Evolutionary conservation across 2,797 vertebrate genomes (phyloP).

Genomic region (Monodelphis domestica): DNA sequence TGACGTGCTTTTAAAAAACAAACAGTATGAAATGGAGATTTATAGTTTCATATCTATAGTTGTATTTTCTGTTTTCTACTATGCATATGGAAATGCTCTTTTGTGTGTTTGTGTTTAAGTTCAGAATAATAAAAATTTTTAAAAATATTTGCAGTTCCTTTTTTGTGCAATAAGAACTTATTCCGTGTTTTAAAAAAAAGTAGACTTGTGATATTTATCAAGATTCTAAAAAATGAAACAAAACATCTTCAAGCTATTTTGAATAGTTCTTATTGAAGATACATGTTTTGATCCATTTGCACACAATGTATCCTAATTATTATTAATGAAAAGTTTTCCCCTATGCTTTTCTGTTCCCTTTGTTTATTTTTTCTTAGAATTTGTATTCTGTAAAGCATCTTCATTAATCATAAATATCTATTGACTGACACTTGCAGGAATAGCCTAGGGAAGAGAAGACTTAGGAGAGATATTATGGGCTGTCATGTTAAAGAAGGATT

Average conservation of each 20-base stretch:
- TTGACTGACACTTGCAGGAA: not conserved
- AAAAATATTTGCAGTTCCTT: not conserved
- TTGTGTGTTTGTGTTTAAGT: not conserved
- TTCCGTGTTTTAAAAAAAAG: too few species aligned
- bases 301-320: not conserved
- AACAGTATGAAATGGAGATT: not conserved
- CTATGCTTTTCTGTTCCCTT: not conserved
- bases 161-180: not conserved
- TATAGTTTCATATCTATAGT: not conserved
- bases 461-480: not conserved
- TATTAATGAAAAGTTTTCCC: not conserved
- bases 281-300: not conserved
- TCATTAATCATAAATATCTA: not conserved
- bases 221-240: not conserved
- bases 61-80: not conserved
- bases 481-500: not conserved
- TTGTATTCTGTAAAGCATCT: not conserved
- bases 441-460: not conserved
- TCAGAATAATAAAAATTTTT: not conserved
- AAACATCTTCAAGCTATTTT: not conserved
- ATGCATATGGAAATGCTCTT: not conserved
- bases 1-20: not conserved
- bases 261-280: not conserved
- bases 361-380: not conserved
- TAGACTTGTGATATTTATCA: not conserved